A percentile compares a stretch with the other conserved stretches of the same genome.
phyloP scores from a whole-genome alignment of 2,797 vertebrate genomes.

The Kryptopterus vitreolus region DNA sequence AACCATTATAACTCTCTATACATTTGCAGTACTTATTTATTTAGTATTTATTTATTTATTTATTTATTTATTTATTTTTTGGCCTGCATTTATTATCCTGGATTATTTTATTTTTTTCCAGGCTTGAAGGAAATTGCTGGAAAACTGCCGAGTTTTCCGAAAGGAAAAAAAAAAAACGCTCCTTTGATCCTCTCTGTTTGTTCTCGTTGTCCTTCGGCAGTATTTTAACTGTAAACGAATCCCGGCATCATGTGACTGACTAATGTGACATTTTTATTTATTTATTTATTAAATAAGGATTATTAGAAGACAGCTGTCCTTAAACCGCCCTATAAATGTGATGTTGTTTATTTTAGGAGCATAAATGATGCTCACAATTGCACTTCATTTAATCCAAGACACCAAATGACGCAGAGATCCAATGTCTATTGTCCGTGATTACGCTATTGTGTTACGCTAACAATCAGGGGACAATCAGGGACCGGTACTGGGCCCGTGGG shows the following conservation, averaged over 20 bases:
- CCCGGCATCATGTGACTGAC: conserved; percentile 12
- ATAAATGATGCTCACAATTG: background rate
- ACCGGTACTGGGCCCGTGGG: too few relatives aligned
- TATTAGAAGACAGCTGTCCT: conserved; percentile 3
- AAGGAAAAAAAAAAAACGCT: background rate
- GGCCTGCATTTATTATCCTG: background rate
- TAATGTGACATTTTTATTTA: conserved; percentile 1
- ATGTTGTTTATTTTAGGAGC: background rate
- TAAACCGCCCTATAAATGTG: background rate
- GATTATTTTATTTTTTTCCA: background rate
- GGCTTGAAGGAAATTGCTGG: background rate
- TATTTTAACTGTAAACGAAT: conserved; percentile 24
- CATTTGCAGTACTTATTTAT: too few relatives aligned
- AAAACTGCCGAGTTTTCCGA: background rate
- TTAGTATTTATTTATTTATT: background rate
- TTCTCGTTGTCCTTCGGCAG: conserved; percentile 3
- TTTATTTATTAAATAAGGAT: conserved; percentile 5
- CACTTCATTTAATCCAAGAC: background rate
- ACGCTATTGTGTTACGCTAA: too few relatives aligned
- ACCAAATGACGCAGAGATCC: background rate
- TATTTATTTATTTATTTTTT: background rate
- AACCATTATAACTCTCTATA: background rate
- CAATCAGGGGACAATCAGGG: too few relatives aligned
- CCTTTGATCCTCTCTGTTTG: background rate
- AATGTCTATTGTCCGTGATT: background rate